Base-by-base conservation (phyloP, 2,113 vertebrate species). In the Pampusana beccarii region DNA sequence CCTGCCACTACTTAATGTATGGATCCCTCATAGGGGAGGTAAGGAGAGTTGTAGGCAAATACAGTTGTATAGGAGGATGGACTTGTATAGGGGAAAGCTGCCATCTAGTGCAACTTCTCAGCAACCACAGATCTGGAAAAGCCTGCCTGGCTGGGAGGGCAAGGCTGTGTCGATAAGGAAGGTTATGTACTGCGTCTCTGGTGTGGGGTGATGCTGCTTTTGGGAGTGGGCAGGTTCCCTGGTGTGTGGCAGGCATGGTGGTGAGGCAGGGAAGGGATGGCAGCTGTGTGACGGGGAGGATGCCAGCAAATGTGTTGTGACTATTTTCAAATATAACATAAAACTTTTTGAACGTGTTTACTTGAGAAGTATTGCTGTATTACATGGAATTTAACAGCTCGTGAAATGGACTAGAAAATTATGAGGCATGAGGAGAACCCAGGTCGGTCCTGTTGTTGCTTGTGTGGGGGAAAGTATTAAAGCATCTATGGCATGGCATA, bases 1-100 rank as follows among this genome's bases (percentile, higher is more conserved):
- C 16, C 0, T 17, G 29, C 9, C 12, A 0, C 31, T 31, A 0
- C 18, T 20, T 9, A 0, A 6, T 1, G 8, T 4, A 3, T 6
- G 44, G 26, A 38, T 51, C 29, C 7, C 6, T 21, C 1, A 0
- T 1, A 0, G 48, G 53, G 53, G 7, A 29, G 28, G 0, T 10
- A 13, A 36, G 21, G 48, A 50, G 31, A 40, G 29, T 1, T 0
- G 10, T 11, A 7, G 9, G 79, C 33, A n/a, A 17, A 17, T 1
- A 16, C 5, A 0, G 8, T 7, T 48, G 4, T 15, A 1, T 0
- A 6, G 72, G 10, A 36, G 24, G 65, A 9, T 26, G 73, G 50
- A 0, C 10, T 95, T 82, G 31, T 19, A 0, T 60, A n/a, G 84
- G 48, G 67, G 31, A 70, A 72, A 94, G 61, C 70, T 90, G 92